Percentiles rank a stretch among this genome's conserved stretches.
Conservation (phyloP, 2,888 invertebrate species). For the Helicoverpa assulta region DNA sequence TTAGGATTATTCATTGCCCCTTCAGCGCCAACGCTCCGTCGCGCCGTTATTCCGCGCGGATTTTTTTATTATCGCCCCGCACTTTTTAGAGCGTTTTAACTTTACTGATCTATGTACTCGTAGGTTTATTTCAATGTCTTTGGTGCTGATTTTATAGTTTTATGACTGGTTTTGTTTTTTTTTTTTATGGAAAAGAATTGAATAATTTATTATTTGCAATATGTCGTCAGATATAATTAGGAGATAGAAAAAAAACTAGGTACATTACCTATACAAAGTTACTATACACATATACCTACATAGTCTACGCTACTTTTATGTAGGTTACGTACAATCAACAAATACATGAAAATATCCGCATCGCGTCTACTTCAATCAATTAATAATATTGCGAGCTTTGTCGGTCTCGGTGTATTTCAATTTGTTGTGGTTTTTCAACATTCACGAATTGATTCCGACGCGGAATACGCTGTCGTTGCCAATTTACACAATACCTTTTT, state of each 20-base stretch:
- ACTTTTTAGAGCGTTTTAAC: slow-evolving; percentile 68
- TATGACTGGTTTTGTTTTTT: slow-evolving; percentile 39
- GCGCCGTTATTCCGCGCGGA: slow-evolving; percentile 76
- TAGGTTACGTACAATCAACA: slow-evolving; percentile 12
- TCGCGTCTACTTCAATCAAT: slow-evolving; percentile 56
- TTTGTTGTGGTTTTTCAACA: slow-evolving; percentile 68
- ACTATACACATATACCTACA: no score
- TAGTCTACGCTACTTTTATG: neutral
- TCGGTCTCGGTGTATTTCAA: slow-evolving; percentile 63
- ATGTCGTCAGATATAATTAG: no score
- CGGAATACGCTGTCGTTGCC: slow-evolving; percentile 52
- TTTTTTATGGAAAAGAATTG: neutral
- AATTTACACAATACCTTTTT: slow-evolving; percentile 60
- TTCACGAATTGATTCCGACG: slow-evolving; percentile 63
- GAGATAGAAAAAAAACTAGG: no score
- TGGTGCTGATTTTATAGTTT: slow-evolving; percentile 31
- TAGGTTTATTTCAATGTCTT: slow-evolving; percentile 57
- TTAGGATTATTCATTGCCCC: slow-evolving; percentile 89
- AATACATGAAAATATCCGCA: slow-evolving; percentile 37
- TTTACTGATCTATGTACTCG: slow-evolving; percentile 62
- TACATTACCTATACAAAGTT: neutral
- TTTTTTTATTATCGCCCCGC: slow-evolving; percentile 77
- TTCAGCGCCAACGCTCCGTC: slow-evolving; percentile 84
- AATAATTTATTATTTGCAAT: no score
- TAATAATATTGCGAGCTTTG: slow-evolving; percentile 59